Base-by-base conservation (phyloP, 2,888 invertebrate genomes). In the Pinctada fucata region DNA sequence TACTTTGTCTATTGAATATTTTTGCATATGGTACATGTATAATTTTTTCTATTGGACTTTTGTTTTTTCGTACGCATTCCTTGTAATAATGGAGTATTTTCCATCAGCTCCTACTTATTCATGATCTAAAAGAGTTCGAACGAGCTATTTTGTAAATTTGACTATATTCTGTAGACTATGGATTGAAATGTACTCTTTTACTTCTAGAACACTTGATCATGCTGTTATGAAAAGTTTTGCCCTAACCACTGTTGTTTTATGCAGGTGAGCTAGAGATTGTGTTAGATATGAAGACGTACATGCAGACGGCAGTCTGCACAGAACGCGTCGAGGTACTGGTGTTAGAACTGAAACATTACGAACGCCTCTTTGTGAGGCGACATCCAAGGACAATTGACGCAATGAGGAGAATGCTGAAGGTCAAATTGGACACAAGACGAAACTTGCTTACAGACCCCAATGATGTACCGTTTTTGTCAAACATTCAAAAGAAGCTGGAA, bases 261-360 rank as follows among this genome's bases (percentile, higher is more conserved):
- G 6, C 70, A 88, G 88, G 87, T 63, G 87, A 87, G 49, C 58
- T 84, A 4, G 92, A 92, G 73, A 86, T 91, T 3, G 84, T 92
- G 3, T 79, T 92, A 82, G 91, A 90, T 50, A 83, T 92, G 84
- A 85, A 87, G 48, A 91, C 91, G 1, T 91, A 89, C 82, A 86
- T 91, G 82, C 90, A 91, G 80, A 90, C 91, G 13, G 90, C 91
- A 0, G 83, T 90, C 3, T 91, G 91, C 76, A 89, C 89, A 13
- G 90, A 91, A 79, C 85, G 82, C 75, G 91, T 91, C 0, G 90
- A 91, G 63, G 89, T 92, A 0, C 86, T 92, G 3, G 91, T 91
- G 4, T 83, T 92, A n/a, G 92, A 91, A 78, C 88, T 88, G 87
- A 91, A 91, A 83, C 92, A 92, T 79, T 92, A 89, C 81, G 92